Conservation (phyloP, 2,888 invertebrate genomes). For the Phaonia tiefii region DNA sequence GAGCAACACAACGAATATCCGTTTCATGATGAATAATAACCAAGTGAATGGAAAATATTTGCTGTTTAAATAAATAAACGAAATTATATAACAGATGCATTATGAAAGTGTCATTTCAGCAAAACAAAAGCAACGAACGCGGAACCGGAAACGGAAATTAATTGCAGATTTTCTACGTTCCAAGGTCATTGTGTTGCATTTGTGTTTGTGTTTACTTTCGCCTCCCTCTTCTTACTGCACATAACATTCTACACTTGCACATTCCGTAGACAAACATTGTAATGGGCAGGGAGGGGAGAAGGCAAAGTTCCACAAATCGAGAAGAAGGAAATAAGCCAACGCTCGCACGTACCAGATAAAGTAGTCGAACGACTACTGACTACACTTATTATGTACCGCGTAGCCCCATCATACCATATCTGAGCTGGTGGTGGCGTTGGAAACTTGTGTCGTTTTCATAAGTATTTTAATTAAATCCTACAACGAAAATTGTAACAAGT, state of each 20-base stretch:
- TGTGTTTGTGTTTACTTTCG: no score
- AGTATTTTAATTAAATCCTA: slow-evolving; percentile 60
- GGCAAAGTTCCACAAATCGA: not conserved
- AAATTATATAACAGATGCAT: not conserved
- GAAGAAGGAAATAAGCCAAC: not conserved
- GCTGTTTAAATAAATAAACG: not conserved
- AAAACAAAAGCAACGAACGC: slow-evolving; percentile 45
- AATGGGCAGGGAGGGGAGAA: not conserved
- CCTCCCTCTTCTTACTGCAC: no score
- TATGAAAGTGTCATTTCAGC: not conserved
- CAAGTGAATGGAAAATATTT: no score
- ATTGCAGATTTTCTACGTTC: slow-evolving; percentile 54
- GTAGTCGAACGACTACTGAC: no score
- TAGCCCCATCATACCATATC: not conserved
- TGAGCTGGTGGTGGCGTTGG: slow-evolving; percentile 8
- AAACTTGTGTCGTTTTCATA: slow-evolving; percentile 29
- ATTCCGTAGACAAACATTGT: not conserved
- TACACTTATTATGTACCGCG: no score
- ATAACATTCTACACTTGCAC: no score
- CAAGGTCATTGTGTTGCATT: slow-evolving; percentile 46
- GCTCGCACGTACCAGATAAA: no score
- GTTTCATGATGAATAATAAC: slow-evolving; percentile 2
- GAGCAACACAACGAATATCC: slow-evolving; percentile 2
- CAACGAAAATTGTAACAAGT: slow-evolving; percentile 25
- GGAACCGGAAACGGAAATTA: slow-evolving; percentile 60